Evolutionary conservation across 2,888 invertebrate genomes (phyloP), one percentile per base, ranked within the genome.

Genomic region (Epinotia demarniana): DNA sequence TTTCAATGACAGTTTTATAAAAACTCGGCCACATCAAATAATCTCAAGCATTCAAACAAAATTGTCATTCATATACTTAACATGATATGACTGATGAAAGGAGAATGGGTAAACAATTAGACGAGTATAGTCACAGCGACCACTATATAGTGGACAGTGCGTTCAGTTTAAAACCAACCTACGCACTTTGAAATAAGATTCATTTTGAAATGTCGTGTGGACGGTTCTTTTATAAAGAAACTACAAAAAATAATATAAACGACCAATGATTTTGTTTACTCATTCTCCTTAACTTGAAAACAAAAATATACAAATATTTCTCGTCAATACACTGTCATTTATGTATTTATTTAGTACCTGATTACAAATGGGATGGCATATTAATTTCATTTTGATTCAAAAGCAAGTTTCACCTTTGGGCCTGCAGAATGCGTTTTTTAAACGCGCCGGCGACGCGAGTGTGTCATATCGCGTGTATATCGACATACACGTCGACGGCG

Each of bases 271-370:
- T 16, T 23, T 12, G 12, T 66, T 53, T 66, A 53, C 11, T 33
- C 66, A 55, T 27, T n/a, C 49, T 33, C 53, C 49, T 66, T 53
- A 12, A 33, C 39, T 62, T n/a, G 4, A n/a, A 53, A 49, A 53
- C 53, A 66, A 66, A 66, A 49, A 53, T 53, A 53, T 53, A 66
- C n/a, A 66, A 63, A 53, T 19, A 27, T 23, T 62, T 62, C 27
- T 11, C 3, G 4, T 12, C 39, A n/a, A 53, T 33, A 61, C 33
- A 61, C 60, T 33, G 27, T 61, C 33, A 60, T 13, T 60, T 13
- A 60, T 16, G 61, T 39, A 39, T 39, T 39, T 39, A 39, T 33
- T 61, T 33, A 61, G n/a, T 12, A 33, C 23, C 58, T 23, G 49
- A 53, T 23, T 6, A 16, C 27, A 49, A n/a, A n/a, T 66, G 11